Evolutionary conservation across 2,888 invertebrate genomes (phyloP).

Genomic region (Tineola bisselliella): DNA sequence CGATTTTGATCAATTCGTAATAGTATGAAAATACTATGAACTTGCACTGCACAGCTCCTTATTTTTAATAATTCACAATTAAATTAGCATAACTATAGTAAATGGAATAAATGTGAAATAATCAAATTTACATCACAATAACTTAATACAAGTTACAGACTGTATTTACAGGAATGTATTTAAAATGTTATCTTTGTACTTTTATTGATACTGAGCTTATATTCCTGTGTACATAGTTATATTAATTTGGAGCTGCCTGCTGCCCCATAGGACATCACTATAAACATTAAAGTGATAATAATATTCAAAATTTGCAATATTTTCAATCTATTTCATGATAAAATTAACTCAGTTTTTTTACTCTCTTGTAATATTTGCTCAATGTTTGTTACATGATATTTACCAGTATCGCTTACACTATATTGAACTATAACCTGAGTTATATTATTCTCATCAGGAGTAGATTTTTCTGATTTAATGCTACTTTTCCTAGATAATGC

Average conservation of each 20-base stretch:
- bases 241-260: no score
- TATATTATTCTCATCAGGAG: neutral
- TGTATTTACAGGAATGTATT: neutral
- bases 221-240: slow-evolving; percentile 41
- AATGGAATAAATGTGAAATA: neutral
- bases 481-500: slow-evolving; percentile 64
- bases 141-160: neutral
- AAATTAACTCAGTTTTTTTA: no score
- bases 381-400: neutral
- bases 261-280: no score
- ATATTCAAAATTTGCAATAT: no score
- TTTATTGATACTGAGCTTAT: slow-evolving; percentile 58
- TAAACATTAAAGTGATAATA: no score
- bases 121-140: slow-evolving; percentile 9
- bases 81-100: no score
- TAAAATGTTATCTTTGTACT: slow-evolving; percentile 55
- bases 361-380: slow-evolving; percentile 35
- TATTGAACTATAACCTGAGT: neutral
- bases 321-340: neutral
- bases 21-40: no score
- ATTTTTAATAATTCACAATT: no score
- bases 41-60: no score
- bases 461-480: slow-evolving; percentile 63
- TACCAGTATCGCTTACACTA: slow-evolving; percentile 17
- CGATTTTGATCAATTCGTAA: no score